Evolutionary conservation across 2,113 vertebrate species (phyloP).

Genomic region (Panthera leo): DNA sequence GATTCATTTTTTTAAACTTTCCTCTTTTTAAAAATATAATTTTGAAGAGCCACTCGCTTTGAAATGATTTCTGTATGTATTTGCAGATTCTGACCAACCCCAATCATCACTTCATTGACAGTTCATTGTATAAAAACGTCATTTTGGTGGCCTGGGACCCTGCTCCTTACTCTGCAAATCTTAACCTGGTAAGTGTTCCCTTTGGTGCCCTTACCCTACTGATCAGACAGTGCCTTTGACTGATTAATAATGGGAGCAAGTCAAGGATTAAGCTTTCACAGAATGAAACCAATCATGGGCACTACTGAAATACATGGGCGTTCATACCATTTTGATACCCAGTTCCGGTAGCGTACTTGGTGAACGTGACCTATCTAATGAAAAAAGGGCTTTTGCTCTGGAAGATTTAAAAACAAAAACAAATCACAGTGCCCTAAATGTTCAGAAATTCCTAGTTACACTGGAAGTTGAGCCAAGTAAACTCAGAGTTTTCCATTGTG

Average conservation of each 20-base stretch:
- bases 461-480: not conserved
- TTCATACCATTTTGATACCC: not conserved
- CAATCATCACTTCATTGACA: conserved; percentile 91
- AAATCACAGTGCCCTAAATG: not conserved
- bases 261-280: not conserved
- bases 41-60: conserved; percentile 10
- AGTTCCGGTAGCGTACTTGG: not conserved
- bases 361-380: not conserved
- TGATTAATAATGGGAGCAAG: not conserved
- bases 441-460: not conserved
- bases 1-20: not conserved
- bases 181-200: conserved; percentile 90
- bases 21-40: not conserved
- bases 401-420: not conserved
- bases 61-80: conserved; percentile 9
- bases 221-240: not conserved
- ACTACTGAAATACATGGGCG: not conserved
- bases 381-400: not conserved
- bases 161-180: conserved; percentile 93
- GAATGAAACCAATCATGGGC: not conserved
- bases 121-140: conserved; percentile 95
- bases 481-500: not conserved
- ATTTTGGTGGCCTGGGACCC: conserved; percentile 98
- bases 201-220: not conserved
- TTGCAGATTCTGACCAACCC: conserved; percentile 96